Evolutionary conservation across 2,888 invertebrate genomes (phyloP).

Genomic region (Mythimna loreyi): DNA sequence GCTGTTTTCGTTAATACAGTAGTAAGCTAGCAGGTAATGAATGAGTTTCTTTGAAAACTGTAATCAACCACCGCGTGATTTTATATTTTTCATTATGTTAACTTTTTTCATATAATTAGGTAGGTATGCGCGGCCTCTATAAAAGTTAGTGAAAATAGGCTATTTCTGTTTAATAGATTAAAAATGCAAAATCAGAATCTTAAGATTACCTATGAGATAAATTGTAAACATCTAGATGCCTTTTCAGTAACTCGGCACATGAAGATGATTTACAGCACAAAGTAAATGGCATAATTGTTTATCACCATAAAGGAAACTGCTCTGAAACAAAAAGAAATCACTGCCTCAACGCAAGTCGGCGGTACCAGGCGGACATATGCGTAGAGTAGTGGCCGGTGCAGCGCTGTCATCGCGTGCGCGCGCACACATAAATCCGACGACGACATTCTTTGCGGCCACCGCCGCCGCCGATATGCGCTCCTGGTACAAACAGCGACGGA

Average conservation of each 20-base stretch:
- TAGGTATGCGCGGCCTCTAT: too few relatives aligned
- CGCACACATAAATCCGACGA: slow-evolving; percentile 82
- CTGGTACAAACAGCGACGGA: slow-evolving; percentile 69
- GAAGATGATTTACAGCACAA: slow-evolving; percentile 36
- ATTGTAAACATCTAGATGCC: neutral
- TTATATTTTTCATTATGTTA: neutral
- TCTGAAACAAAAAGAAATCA: slow-evolving; percentile 60
- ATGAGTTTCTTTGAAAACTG: neutral
- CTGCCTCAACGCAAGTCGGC: slow-evolving; percentile 60
- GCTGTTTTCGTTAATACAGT: slow-evolving; percentile 4
- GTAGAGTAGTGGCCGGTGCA: slow-evolving; percentile 79
- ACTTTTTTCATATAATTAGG: too few relatives aligned
- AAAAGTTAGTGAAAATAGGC: too few relatives aligned
- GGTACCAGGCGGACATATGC: slow-evolving; percentile 78
- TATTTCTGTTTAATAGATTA: too few relatives aligned
- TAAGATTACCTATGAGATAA: neutral
- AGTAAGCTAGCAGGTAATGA: neutral
- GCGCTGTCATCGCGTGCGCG: slow-evolving; percentile 80
- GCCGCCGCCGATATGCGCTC: slow-evolving; percentile 77
- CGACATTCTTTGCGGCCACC: slow-evolving; percentile 85
- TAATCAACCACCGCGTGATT: neutral
- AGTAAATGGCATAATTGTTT: slow-evolving; percentile 48
- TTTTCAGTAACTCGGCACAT: neutral
- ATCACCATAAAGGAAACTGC: slow-evolving; percentile 51
- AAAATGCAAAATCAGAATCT: neutral